Conservation (phyloP, 2,888 invertebrate genomes). For the Antitype chi region DNA sequence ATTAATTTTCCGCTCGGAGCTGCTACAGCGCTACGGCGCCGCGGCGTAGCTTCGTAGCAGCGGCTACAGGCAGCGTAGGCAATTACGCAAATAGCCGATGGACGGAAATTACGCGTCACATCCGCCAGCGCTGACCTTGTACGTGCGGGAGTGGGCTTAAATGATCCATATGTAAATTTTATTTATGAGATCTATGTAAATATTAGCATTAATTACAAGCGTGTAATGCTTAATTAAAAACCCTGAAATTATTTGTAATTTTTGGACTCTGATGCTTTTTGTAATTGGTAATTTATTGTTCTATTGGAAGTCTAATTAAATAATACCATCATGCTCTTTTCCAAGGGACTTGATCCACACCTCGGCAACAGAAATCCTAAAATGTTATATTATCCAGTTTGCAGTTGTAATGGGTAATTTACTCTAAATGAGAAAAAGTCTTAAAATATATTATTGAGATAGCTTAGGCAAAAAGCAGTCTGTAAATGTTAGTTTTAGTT, state of each 20-base stretch:
- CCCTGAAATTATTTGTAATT: background rate
- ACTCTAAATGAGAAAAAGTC: too few relatives aligned
- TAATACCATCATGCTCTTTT: background rate
- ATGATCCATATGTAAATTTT: slow-evolving; percentile 33
- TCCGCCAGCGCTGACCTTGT: slow-evolving; percentile 55
- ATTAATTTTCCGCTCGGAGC: slow-evolving; percentile 38
- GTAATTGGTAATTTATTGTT: background rate
- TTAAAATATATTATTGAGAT: too few relatives aligned
- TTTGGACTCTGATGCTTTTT: background rate
- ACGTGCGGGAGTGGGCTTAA: slow-evolving; percentile 19
- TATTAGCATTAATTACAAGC: background rate
- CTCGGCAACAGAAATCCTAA: background rate
- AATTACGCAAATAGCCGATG: slow-evolving; percentile 57
- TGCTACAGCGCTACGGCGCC: slow-evolving; percentile 31
- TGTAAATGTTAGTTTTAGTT: too few relatives aligned
- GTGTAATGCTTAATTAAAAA: background rate
- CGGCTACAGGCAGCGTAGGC: slow-evolving; percentile 62
- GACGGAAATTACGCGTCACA: slow-evolving; percentile 61
- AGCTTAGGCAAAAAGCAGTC: too few relatives aligned
- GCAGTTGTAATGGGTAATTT: too few relatives aligned
- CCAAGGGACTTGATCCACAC: too few relatives aligned
- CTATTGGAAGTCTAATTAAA: background rate
- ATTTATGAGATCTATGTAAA: slow-evolving; percentile 28
- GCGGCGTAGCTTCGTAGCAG: slow-evolving; percentile 49
- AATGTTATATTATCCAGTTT: too few relatives aligned